phyloP scores from a whole-genome alignment of 2,797 vertebrate genomes.

The Myoxocephalus aenaeus region DNA sequence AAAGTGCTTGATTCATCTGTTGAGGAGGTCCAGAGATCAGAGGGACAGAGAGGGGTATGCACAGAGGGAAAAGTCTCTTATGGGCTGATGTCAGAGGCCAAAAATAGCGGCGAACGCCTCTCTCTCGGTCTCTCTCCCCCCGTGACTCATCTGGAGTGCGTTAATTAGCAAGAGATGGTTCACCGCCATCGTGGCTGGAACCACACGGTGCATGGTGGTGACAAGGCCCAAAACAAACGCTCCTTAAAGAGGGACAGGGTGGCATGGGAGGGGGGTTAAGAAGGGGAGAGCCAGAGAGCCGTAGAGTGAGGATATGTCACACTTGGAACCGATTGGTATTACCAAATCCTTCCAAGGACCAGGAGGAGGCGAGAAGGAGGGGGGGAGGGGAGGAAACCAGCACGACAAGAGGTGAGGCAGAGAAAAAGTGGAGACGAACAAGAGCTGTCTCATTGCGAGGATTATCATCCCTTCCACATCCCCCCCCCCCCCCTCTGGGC shows the following conservation, averaged over 20 bases:
- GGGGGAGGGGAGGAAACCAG: constrained; percentile 50
- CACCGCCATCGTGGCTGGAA: constrained; percentile 78
- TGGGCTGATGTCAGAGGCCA: constrained; percentile 73
- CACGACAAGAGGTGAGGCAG: constrained; percentile 55
- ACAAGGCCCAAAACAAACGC: constrained; percentile 81
- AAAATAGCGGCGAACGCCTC: constrained; percentile 74
- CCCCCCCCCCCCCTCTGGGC: constrained; percentile 19
- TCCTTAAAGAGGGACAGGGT: constrained; percentile 62
- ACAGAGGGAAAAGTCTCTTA: constrained; percentile 60
- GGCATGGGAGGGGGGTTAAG: constrained; percentile 34
- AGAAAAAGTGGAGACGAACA: constrained; percentile 43
- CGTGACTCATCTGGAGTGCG: constrained; percentile 78
- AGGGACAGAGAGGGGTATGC: constrained; percentile 61
- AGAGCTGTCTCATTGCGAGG: constrained; percentile 34
- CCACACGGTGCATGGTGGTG: constrained; percentile 68
- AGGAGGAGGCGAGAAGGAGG: constrained; percentile 46
- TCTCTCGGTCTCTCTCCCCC: constrained; percentile 44
- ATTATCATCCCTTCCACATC: constrained; percentile 40
- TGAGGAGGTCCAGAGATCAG: constrained; percentile 83
- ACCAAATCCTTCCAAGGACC: constrained; percentile 72
- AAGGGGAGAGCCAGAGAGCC: constrained; percentile 26
- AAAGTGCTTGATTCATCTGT: constrained; percentile 81
- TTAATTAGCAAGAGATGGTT: constrained; percentile 82
- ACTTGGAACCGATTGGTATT: constrained; percentile 76
- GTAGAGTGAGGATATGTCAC: constrained; percentile 70